Evolutionary conservation across 1,140 invertebrate genomes (phyloP).

Genomic region (Orchesella cincta): DNA sequence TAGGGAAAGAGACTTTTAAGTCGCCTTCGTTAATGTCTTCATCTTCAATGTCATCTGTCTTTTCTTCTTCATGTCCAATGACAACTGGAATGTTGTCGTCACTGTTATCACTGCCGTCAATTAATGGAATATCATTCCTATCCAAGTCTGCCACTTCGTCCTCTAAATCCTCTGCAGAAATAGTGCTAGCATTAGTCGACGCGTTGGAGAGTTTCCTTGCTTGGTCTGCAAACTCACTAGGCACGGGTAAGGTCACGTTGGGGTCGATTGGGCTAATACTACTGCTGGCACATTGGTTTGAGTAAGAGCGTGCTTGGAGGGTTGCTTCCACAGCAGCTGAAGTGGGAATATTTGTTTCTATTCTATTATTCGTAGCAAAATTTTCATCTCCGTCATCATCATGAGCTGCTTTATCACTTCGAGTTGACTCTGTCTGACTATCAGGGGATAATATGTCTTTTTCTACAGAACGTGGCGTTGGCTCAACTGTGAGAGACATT

Average conservation of each 20-base stretch:
- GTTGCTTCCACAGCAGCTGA: background rate
- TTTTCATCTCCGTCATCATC: background rate
- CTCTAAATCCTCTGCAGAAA: constrained; percentile 16
- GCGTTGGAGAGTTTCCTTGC: background rate
- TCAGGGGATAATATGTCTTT: constrained; percentile 1
- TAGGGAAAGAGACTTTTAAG: constrained; percentile 35
- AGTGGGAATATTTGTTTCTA: background rate
- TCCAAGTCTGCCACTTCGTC: background rate
- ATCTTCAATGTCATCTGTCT: background rate
- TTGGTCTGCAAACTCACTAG: constrained; percentile 41
- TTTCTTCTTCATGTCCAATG: background rate
- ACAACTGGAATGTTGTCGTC: background rate
- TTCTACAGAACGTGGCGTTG: background rate
- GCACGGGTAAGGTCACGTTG: constrained; percentile 48
- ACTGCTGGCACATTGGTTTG: constrained; percentile 17
- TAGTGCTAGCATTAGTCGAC: constrained; percentile 4
- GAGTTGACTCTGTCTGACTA: background rate
- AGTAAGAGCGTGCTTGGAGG: background rate
- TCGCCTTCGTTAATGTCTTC: background rate
- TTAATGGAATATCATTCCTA: constrained; percentile 20
- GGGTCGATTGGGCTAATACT: constrained; percentile 44
- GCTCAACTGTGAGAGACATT: constrained; percentile 36
- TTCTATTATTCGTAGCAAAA: constrained; percentile 22
- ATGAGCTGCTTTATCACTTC: constrained; percentile 21
- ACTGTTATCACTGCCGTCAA: constrained; percentile 2